These are phyloP conservation scores for Candidula unifasciata DNA, from an alignment of 2,888 invertebrate species.

Conservation along the genomic window DNA sequence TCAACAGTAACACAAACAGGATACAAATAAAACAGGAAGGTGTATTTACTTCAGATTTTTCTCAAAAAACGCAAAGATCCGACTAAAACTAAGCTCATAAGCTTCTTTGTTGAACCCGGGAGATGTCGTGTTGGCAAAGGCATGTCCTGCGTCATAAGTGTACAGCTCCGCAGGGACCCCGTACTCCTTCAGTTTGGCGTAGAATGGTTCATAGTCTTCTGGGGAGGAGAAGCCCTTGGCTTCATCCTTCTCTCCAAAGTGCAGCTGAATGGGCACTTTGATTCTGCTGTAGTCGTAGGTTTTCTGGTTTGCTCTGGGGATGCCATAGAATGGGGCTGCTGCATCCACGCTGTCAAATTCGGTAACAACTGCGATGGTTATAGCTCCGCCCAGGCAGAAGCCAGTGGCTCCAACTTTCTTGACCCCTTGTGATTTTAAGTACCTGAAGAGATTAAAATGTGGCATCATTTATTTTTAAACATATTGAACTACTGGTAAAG, in stretches of 20 bases:
- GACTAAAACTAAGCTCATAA: constrained; percentile 57
- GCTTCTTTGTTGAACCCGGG: constrained; percentile 63
- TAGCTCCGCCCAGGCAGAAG: constrained; percentile 76
- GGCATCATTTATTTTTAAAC: not conserved
- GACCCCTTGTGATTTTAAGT: constrained; percentile 36
- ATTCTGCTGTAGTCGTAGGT: constrained; percentile 67
- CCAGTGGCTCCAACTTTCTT: constrained; percentile 73
- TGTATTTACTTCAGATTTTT: constrained; percentile 52
- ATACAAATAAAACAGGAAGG: too few species aligned
- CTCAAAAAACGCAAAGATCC: constrained; percentile 65
- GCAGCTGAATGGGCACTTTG: constrained; percentile 71
- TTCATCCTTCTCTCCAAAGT: constrained; percentile 70
- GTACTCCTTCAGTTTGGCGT: constrained; percentile 26
- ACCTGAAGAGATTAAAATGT: not conserved
- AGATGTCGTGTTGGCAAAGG: constrained; percentile 62
- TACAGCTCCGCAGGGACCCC: constrained; percentile 34
- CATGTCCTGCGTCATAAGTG: constrained; percentile 62
- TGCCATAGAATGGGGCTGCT: constrained; percentile 74
- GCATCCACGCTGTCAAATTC: constrained; percentile 67
- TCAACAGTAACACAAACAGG: too few species aligned
- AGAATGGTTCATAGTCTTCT: constrained; percentile 39
- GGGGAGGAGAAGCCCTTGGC: constrained; percentile 32
- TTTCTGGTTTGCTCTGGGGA: constrained; percentile 58
- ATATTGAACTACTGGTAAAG: too few species aligned
- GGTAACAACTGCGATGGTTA: constrained; percentile 63